Evolutionary conservation across 2,113 vertebrate genomes (phyloP).

Genomic region (Paramormyrops kingsleyae): DNA sequence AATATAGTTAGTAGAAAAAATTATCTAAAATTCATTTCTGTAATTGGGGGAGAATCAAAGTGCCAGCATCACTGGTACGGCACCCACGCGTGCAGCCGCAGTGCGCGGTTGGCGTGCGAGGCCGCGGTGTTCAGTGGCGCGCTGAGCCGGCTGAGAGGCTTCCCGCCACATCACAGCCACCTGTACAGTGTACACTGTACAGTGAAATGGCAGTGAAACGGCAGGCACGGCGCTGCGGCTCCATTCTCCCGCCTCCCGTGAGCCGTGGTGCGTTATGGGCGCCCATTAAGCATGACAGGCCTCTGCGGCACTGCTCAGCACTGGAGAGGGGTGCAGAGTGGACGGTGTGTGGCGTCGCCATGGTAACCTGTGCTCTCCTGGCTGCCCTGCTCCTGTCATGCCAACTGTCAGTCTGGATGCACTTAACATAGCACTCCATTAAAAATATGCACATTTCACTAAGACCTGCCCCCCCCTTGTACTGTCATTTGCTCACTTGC

Average conservation of each 20-base stretch:
- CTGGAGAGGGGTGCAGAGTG: background rate
- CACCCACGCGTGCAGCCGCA: constrained; percentile 21
- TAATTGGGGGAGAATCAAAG: constrained; percentile 26
- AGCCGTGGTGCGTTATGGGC: background rate
- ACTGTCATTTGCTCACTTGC: background rate
- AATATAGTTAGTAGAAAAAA: constrained; percentile 5
- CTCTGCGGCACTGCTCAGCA: background rate
- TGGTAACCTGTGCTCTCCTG: constrained; percentile 26
- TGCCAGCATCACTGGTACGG: constrained; percentile 21
- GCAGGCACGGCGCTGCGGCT: no score
- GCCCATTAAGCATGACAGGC: background rate
- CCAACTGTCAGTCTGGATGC: background rate
- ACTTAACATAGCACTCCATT: background rate
- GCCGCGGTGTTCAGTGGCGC: background rate
- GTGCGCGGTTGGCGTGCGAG: constrained; percentile 1
- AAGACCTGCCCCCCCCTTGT: no score
- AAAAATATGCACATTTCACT: background rate
- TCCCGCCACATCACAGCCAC: background rate
- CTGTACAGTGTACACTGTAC: background rate
- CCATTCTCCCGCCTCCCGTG: background rate
- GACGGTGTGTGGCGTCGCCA: constrained; percentile 11
- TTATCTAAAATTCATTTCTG: constrained; percentile 30
- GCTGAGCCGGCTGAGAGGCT: background rate
- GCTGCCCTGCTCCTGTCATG: background rate
- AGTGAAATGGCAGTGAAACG: no score